Base-by-base conservation (phyloP, 2,888 invertebrate species). In the Unio pictorum region DNA sequence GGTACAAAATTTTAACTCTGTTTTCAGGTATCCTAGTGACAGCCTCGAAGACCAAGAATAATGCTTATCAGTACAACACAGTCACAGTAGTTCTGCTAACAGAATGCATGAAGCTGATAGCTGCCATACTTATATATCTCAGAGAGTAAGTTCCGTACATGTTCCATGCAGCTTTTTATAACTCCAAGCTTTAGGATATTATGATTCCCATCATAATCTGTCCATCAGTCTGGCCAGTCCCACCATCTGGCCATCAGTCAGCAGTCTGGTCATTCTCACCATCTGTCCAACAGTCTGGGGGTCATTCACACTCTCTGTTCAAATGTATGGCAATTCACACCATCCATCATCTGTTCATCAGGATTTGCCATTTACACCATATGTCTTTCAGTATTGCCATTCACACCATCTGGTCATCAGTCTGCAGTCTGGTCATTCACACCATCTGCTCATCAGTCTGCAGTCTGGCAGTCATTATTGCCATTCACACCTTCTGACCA, bases 1-100 rank as follows among this genome's bases (percentile, higher is more conserved):
- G 23, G 3, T 59, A 26, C n/a, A 11, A 15, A 26, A 1, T 17
- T 23, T 11, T 45, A 45, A 45, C 45, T 45, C 45, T 59, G 57
- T 75, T 92, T 92, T 5, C 88, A 97, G 97, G 97, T 85, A 94
- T 97, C 79, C 93, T 98, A 85, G 95, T 97, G 23, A 97, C 96
- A 64, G 95, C 95, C 78, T 96, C 97, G 1, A 96, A 97, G 91
- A 93, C 93, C 79, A 92, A 93, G 65, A 93, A 94, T 88, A 95
- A 87, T 70, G 81, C 92, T 55, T 98, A 97, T 90, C 93, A 93
- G 78, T 98, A 97, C 88, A 96, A 96, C 86, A 95, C 95, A 55
- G 86, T 87, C 11, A 94, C 95, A 26, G 97, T 96, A 58, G 97
- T 98, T 54, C 92, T 97, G 74, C 89, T 96, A 72, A 96, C 96